phyloP scores from a whole-genome alignment of 2,888 invertebrate genomes.

The Ephialtes manifestator region DNA sequence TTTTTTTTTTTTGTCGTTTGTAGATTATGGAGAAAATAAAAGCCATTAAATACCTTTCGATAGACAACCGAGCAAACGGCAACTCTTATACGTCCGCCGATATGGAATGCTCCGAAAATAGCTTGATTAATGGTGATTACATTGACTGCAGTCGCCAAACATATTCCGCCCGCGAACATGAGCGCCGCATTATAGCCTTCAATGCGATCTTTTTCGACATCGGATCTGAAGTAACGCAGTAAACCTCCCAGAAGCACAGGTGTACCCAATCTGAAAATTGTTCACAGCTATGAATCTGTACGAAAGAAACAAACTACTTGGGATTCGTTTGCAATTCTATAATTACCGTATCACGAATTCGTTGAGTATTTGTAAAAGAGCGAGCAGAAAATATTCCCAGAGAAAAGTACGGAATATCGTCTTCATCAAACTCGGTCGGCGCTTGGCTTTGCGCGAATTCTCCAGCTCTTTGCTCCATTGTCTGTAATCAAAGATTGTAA shows the following conservation, averaged over 20 bases:
- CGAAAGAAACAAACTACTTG: background rate
- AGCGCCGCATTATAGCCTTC: constrained; percentile 79
- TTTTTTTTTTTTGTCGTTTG: background rate
- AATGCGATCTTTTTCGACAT: constrained; percentile 59
- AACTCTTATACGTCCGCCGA: constrained; percentile 93
- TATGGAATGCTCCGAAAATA: constrained; percentile 90
- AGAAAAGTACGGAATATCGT: constrained; percentile 86
- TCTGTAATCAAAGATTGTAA: constrained; percentile 79
- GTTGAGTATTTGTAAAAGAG: constrained; percentile 86
- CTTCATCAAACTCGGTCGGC: constrained; percentile 85
- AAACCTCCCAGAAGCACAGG: constrained; percentile 90
- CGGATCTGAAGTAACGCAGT: constrained; percentile 88
- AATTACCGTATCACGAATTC: constrained; percentile 81
- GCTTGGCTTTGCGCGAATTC: constrained; percentile 78
- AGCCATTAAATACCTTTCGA: constrained; percentile 89
- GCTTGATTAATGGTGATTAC: constrained; percentile 90
- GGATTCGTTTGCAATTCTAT: constrained; percentile 40
- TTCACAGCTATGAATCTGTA: background rate
- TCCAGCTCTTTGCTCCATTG: constrained; percentile 86
- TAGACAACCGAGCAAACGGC: constrained; percentile 94
- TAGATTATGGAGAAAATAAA: background rate
- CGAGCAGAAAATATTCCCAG: constrained; percentile 85
- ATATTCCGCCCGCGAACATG: constrained; percentile 82
- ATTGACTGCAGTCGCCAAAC: constrained; percentile 83
- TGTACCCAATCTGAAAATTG: constrained; percentile 88